phyloP scores from a whole-genome alignment of 1,140 invertebrate species.

The Bicyclus anynana region DNA sequence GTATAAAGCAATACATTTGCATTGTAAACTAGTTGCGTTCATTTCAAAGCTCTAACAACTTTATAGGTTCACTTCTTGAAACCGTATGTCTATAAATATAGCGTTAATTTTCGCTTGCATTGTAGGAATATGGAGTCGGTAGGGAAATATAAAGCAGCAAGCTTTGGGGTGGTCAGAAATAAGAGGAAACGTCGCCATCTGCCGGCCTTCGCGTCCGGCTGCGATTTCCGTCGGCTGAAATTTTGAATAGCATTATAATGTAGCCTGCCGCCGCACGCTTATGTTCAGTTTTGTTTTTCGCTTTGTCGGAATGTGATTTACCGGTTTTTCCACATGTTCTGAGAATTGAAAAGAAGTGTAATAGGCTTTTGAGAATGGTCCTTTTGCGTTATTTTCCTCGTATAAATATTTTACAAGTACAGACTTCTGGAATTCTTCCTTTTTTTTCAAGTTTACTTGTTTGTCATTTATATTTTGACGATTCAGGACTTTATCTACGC shows the following conservation, averaged over 20 bases:
- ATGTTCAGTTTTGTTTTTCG: slow-evolving; percentile 12
- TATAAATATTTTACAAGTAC: too few relatives aligned
- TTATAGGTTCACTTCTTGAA: slow-evolving; percentile 17
- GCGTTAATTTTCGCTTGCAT: slow-evolving; percentile 21
- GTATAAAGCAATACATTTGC: slow-evolving; percentile 36
- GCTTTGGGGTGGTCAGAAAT: slow-evolving; percentile 64
- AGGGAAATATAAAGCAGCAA: slow-evolving; percentile 38
- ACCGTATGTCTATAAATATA: slow-evolving; percentile 20
- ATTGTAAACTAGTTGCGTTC: slow-evolving; percentile 61
- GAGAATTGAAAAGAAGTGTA: not conserved
- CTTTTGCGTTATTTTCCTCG: not conserved
- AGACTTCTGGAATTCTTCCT: too few relatives aligned
- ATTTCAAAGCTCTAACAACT: slow-evolving; percentile 43
- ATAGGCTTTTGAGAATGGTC: not conserved
- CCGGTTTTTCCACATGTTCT: not conserved
- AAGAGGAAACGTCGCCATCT: slow-evolving; percentile 63
- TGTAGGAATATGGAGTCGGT: slow-evolving; percentile 14
- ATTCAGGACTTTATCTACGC: too few relatives aligned
- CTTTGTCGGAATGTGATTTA: slow-evolving; percentile 5
- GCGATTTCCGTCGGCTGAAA: slow-evolving; percentile 50
- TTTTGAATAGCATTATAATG: slow-evolving; percentile 57
- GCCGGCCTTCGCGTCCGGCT: slow-evolving; percentile 46
- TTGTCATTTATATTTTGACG: too few relatives aligned
- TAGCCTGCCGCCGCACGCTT: slow-evolving; percentile 37
- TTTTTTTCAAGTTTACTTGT: too few relatives aligned